A percentile compares a stretch with the other conserved stretches of the same genome.
Conservation (phyloP, 2,113 vertebrate genomes). For the Petaurus breviceps region DNA sequence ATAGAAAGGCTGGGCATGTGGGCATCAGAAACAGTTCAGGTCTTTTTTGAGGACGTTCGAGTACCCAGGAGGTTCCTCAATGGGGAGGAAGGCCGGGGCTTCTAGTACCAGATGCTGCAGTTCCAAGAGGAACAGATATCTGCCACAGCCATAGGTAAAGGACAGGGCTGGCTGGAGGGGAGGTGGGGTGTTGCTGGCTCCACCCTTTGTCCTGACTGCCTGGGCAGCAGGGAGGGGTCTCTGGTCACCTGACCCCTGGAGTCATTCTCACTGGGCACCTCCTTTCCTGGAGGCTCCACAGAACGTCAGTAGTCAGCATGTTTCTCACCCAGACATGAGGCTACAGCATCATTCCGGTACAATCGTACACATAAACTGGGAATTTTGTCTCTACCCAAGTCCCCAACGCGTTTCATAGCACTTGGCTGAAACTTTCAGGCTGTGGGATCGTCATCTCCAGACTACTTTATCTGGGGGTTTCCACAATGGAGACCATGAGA, state of each 20-base stretch:
- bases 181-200: too few relatives aligned
- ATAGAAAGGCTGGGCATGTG: slow-evolving; percentile 87
- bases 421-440: too few relatives aligned
- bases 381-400: not conserved
- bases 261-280: too few relatives aligned
- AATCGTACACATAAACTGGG: too few relatives aligned
- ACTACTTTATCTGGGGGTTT: not conserved
- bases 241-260: too few relatives aligned
- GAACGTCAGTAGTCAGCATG: fast-evolving
- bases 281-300: too few relatives aligned
- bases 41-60: slow-evolving; percentile 90
- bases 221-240: not conserved
- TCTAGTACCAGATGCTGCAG: slow-evolving; percentile 92
- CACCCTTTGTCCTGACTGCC: not conserved
- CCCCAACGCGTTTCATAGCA: too few relatives aligned
- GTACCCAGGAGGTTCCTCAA: slow-evolving; percentile 89
- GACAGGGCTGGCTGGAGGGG: not conserved
- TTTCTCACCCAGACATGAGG: not conserved
- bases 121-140: slow-evolving; percentile 91
- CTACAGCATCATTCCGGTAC: too few relatives aligned
- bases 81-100: slow-evolving; percentile 90
- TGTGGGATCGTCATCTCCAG: not conserved
- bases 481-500: not conserved
- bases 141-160: slow-evolving; percentile 87
- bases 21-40: slow-evolving; percentile 87